Conservation (phyloP, 2,113 vertebrate genomes). For the Riparia riparia region DNA sequence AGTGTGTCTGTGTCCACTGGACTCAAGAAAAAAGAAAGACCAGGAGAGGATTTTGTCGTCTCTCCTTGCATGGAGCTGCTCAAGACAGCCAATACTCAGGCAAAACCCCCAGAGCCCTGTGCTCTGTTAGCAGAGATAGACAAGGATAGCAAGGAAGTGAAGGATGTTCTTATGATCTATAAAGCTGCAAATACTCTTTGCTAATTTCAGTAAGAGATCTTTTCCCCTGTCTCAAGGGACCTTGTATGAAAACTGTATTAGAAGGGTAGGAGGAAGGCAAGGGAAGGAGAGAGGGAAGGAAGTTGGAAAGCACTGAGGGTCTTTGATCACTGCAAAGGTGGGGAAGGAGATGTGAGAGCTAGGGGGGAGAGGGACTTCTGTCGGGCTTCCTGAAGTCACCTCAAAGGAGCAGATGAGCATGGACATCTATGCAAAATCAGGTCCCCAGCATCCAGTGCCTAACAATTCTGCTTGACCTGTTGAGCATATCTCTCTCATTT, state of each 20-base stretch:
- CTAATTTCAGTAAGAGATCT: neutral
- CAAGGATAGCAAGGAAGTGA: neutral
- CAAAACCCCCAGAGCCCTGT: neutral
- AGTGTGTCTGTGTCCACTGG: neutral
- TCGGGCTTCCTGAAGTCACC: neutral
- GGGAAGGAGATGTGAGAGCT: neutral
- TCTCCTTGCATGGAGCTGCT: neutral
- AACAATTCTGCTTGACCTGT: neutral
- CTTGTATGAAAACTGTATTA: neutral
- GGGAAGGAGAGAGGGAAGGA: neutral
- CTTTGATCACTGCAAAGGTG: neutral
- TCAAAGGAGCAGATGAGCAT: neutral
- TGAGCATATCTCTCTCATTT: neutral
- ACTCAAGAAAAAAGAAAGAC: neutral
- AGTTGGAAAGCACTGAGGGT: neutral
- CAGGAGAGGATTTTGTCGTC: neutral
- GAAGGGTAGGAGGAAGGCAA: neutral
- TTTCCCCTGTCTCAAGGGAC: neutral
- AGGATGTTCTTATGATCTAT: neutral
- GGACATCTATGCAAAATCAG: neutral
- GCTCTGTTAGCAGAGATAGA: neutral
- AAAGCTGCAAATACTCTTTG: neutral
- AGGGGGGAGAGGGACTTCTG: fast-evolving
- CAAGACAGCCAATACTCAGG: neutral
- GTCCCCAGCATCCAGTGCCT: neutral